These are phyloP conservation scores for Lophura nycthemera DNA, from an alignment of 2,113 vertebrate genomes.

Conservation along the genomic window DNA sequence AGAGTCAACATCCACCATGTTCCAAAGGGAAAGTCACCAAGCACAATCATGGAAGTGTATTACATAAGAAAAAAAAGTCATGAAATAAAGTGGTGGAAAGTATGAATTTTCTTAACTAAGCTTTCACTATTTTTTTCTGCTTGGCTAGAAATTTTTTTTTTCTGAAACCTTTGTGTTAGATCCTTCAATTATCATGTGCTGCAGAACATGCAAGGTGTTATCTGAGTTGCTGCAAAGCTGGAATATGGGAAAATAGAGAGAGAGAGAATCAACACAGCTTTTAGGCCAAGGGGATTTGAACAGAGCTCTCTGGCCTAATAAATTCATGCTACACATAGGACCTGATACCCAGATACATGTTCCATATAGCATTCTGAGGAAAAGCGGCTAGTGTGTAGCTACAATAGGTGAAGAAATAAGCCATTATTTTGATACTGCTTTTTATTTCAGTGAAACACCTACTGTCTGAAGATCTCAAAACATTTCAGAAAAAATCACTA, in stretches of 20 bases:
- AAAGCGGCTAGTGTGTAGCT: not conserved
- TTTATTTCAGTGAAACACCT: not conserved
- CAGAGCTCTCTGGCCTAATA: not conserved
- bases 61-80: not conserved
- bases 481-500: not conserved
- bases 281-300: not conserved
- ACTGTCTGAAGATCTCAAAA: not conserved
- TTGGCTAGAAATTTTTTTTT: not conserved
- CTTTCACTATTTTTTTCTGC: not conserved
- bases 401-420: not conserved
- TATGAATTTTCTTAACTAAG: not conserved
- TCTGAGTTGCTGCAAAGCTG: not conserved
- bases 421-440: not conserved
- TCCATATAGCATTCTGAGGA: not conserved
- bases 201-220: not conserved
- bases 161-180: not conserved
- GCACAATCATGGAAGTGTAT: not conserved
- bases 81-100: not conserved
- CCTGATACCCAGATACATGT: fast-evolving
- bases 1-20: not conserved
- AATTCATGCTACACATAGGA: not conserved
- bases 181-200: not conserved
- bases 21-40: not conserved
- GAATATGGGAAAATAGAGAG: not conserved
- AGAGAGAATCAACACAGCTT: not conserved